Evolutionary conservation across 2,113 vertebrate genomes (phyloP).

Genomic region (Cranoglanis bouderius): DNA sequence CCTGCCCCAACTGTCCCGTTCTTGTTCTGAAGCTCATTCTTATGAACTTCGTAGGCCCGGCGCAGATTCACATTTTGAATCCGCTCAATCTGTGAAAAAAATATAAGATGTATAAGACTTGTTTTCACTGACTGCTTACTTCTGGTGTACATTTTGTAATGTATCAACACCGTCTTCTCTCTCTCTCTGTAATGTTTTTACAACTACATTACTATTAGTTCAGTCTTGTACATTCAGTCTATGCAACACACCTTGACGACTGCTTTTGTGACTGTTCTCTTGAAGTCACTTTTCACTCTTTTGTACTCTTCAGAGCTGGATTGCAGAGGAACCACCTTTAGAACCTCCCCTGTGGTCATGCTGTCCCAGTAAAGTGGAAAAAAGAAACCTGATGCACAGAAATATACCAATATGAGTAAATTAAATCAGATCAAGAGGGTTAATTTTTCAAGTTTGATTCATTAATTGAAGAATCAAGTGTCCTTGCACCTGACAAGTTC

Average conservation of each 20-base stretch:
- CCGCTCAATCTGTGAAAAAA: conserved; percentile 65
- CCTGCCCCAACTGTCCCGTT: conserved; percentile 50
- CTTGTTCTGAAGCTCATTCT: conserved; percentile 53
- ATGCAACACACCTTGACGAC: conserved; percentile 56
- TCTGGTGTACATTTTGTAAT: neutral
- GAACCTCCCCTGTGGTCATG: conserved; percentile 39
- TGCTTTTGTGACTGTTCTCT: conserved; percentile 42
- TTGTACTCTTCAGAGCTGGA: conserved; percentile 58
- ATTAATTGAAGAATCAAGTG: neutral
- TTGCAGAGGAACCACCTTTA: conserved; percentile 43
- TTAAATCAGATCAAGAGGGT: conserved; percentile 22
- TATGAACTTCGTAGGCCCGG: conserved; percentile 53
- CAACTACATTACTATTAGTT: neutral
- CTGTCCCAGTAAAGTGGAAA: conserved; percentile 67
- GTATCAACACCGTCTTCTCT: neutral
- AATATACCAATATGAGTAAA: neutral
- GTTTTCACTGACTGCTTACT: neutral
- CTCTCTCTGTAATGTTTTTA: neutral
- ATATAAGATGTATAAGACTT: neutral
- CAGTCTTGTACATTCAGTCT: neutral
- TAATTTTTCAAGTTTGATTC: conserved; percentile 52
- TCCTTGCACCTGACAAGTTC: conserved; percentile 56
- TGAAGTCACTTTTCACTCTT: conserved; percentile 56
- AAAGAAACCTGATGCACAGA: conserved; percentile 58
- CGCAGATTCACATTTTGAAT: conserved; percentile 66